Percentiles rank a stretch among this genome's conserved stretches.
Evolutionary conservation across 1,140 invertebrate species (phyloP).

Genomic region (Cotesia vestalis): DNA sequence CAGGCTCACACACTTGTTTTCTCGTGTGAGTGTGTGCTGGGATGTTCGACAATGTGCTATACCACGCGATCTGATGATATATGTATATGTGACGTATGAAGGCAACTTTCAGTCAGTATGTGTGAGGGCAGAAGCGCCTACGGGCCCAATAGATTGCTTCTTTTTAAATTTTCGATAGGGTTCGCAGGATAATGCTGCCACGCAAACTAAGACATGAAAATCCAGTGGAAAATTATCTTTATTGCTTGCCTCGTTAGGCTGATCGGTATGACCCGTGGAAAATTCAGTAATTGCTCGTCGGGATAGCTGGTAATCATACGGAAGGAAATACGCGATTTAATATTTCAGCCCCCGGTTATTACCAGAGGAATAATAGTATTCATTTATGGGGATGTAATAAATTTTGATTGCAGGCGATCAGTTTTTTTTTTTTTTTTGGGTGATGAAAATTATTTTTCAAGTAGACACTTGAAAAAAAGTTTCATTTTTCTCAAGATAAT

Average conservation of each 20-base stretch:
- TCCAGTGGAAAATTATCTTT: conserved; percentile 23
- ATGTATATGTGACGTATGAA: neutral
- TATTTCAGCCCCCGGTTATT: neutral
- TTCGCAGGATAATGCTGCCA: conserved; percentile 7
- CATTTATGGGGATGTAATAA: neutral
- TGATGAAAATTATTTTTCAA: no score
- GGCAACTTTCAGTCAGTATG: no score
- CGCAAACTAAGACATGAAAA: conserved; percentile 7
- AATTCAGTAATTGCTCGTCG: conserved; percentile 27
- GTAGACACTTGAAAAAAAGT: no score
- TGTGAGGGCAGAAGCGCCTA: neutral
- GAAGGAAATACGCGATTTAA: conserved; percentile 25
- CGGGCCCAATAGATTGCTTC: conserved; percentile 6
- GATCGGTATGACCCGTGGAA: conserved; percentile 29
- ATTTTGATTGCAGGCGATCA: neutral
- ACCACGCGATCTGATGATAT: conserved; percentile 1
- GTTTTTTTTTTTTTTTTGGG: no score
- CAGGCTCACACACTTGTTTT: neutral
- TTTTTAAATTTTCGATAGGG: conserved; percentile 27
- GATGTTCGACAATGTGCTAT: neutral
- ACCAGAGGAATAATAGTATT: neutral
- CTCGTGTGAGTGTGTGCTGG: neutral
- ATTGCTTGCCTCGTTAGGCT: conserved; percentile 29
- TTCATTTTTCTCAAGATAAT: no score
- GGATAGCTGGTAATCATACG: conserved; percentile 22